phyloP scores from a whole-genome alignment of 2,888 invertebrate genomes.

The Pharmacophagus antenor region DNA sequence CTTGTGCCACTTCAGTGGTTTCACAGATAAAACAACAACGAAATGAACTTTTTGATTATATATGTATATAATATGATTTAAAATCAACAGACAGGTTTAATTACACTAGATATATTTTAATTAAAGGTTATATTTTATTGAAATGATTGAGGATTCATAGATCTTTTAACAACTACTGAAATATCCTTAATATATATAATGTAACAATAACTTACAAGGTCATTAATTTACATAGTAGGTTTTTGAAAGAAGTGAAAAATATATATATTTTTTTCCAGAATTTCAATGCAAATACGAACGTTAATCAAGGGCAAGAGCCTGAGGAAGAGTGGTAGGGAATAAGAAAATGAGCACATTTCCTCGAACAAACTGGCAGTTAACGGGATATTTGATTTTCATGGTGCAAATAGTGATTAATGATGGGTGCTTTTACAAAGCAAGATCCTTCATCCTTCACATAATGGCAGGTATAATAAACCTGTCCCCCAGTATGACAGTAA shows the following conservation, averaged over 20 bases:
- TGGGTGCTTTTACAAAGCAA: slow-evolving; percentile 55
- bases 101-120: no score
- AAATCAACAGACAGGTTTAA: no score
- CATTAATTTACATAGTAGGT: not conserved
- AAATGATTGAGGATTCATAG: no score
- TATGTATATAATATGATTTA: no score
- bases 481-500: not conserved
- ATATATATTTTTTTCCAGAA: slow-evolving; percentile 48
- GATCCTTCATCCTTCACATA: not conserved
- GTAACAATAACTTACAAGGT: not conserved
- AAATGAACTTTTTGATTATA: no score
- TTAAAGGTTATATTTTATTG: no score
- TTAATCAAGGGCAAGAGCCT: slow-evolving; percentile 64
- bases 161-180: no score
- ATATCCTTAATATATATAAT: no score
- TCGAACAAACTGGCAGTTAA: slow-evolving; percentile 29
- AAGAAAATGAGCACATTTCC: not conserved
- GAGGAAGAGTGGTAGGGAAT: slow-evolving; percentile 79
- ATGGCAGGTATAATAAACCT: not conserved
- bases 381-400: slow-evolving; percentile 40
- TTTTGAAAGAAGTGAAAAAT: no score
- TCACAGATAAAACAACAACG: no score
- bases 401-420: slow-evolving; percentile 58
- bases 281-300: slow-evolving; percentile 53
- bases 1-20: no score